Percentiles rank a stretch among this genome's conserved stretches.
phyloP scores from a whole-genome alignment of 2,797 vertebrate genomes.

The Apogon hyalosoma region DNA sequence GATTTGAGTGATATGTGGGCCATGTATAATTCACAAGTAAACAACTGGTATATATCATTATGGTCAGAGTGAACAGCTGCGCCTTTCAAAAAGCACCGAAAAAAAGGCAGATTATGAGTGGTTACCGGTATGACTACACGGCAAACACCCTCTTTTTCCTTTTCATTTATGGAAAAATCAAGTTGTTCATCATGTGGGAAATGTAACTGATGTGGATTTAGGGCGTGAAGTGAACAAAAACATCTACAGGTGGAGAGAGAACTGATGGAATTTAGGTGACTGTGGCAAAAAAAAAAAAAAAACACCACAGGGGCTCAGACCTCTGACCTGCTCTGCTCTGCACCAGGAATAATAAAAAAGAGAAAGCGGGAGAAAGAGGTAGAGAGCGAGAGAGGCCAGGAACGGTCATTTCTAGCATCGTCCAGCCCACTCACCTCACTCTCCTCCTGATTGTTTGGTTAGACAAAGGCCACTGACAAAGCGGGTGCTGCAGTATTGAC shows the following conservation, averaged over 20 bases:
- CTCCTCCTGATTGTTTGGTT: constrained; percentile 79
- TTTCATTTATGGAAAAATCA: constrained; percentile 5
- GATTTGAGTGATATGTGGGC: constrained; percentile 50
- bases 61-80: constrained; percentile 58
- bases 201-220: background rate
- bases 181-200: constrained; percentile 18
- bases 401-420: constrained; percentile 81
- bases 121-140: constrained; percentile 13
- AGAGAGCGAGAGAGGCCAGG: constrained; percentile 50
- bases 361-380: constrained; percentile 60
- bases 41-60: constrained; percentile 68
- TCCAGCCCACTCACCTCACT: constrained; percentile 73
- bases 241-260: constrained; percentile 20
- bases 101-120: constrained; percentile 37
- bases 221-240: background rate
- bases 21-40: constrained; percentile 76
- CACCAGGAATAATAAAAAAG: constrained; percentile 30
- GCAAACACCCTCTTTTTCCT: constrained; percentile 22
- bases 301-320: constrained; percentile 21
- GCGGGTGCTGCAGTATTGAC: constrained; percentile 75
- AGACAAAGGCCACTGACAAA: constrained; percentile 76
- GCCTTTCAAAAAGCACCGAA: constrained; percentile 24
- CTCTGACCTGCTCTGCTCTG: constrained; percentile 44
- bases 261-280: constrained; percentile 42
- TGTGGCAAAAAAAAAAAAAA: constrained; percentile 32